Base-by-base conservation (phyloP, 2,113 vertebrate species). In the Myotis brandtii region DNA sequence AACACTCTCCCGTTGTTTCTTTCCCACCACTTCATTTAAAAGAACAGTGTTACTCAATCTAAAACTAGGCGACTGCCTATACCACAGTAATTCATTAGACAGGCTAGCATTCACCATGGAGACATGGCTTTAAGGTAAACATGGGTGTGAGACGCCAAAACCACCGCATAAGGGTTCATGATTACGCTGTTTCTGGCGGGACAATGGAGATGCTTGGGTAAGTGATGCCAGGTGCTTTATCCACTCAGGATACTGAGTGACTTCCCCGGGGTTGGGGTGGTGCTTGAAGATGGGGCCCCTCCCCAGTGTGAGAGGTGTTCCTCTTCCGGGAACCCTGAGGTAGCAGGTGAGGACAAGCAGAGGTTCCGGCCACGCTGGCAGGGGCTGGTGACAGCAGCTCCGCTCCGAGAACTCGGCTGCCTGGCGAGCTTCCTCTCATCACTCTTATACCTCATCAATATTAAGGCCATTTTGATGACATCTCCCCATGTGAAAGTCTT, bases 401-500 rank as follows among this genome's bases (percentile, higher is more conserved):
- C 1, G 0, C 20, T 17, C 67, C 5, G 64, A 54, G 96, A 67
- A 89, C 54, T 52, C 1, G 5, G 91, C 34, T 5, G 62, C 64
- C 20, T 9, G 89, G 59, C 59, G 59, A 10, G 34, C 67, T 21
- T 14, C 67, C 34, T 23, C 75, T 54, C 46, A 67, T 0, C 83
- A 37, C 77, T 48, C 70, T 27, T 18, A 12, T 25, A 52, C 43
- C 76, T 88, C 52, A 6, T 30, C 62, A 1, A 9, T 2, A 46
- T 8, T 1, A 87, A 95, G 94, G 94, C 69, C 95, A 46, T 96
- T 94, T 91, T 94, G 85, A 72, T 50, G 94, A 89, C 90, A 64
- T 66, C 94, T 95, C 91, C 92, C 95, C 91, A 56, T 25, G 4
- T 85, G 96, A 93, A 94, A 94, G 90, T 76, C 89, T 96, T 95